Percentiles rank a stretch among this genome's conserved stretches.
These are phyloP conservation scores for Pluvialis apricaria DNA, from an alignment of 2,113 vertebrate genomes.

Conservation along the genomic window DNA sequence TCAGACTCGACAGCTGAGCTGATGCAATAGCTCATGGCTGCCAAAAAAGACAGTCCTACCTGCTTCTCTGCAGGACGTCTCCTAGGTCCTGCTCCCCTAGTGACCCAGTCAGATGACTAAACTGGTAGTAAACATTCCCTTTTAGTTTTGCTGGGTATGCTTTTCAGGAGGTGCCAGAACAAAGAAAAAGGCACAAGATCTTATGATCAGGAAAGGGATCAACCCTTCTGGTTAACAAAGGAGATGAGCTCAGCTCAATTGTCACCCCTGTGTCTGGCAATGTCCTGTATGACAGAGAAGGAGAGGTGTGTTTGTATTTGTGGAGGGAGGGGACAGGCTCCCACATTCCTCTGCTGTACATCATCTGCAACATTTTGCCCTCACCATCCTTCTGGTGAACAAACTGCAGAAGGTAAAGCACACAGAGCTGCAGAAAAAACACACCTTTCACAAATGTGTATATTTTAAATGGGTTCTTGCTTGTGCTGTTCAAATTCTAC, in stretches of 20 bases:
- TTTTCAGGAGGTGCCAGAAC: neutral
- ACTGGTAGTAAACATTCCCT: neutral
- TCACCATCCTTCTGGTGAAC: neutral
- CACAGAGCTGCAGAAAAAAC: neutral
- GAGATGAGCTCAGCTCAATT: neutral
- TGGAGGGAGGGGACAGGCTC: neutral
- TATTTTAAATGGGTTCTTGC: neutral
- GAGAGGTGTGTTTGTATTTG: neutral
- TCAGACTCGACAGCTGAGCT: neutral
- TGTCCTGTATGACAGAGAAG: neutral
- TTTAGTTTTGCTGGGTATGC: neutral
- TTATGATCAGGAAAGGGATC: neutral
- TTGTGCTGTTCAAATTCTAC: neutral
- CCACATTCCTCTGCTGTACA: neutral
- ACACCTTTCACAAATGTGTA: neutral
- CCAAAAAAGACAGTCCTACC: neutral
- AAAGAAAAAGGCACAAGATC: neutral
- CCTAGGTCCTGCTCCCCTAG: neutral
- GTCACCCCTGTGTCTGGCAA: neutral
- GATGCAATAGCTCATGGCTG: neutral
- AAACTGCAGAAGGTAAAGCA: neutral
- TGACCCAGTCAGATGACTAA: neutral
- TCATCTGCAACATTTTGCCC: neutral
- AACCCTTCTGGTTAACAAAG: neutral
- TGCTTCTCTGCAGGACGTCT: neutral